Percentiles rank a stretch among this genome's conserved stretches.
phyloP scores from a whole-genome alignment of 2,888 invertebrate species.

The Steromphala cineraria region DNA sequence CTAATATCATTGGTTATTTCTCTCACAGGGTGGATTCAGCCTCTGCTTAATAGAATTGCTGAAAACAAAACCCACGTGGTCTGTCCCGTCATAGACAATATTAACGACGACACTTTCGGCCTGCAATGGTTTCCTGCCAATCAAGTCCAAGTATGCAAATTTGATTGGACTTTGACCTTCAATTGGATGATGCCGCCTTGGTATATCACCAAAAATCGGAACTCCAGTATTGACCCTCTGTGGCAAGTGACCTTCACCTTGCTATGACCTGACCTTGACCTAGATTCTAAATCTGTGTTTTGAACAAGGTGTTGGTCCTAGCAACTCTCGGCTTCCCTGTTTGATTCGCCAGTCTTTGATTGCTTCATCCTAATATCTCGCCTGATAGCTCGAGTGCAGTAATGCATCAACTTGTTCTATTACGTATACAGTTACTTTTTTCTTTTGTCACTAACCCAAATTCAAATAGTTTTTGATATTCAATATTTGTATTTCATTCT shows the following conservation, averaged over 20 bases:
- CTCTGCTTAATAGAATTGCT: constrained; percentile 91
- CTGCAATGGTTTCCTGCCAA: constrained; percentile 81
- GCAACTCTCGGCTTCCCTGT: too few species aligned
- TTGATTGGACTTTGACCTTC: constrained; percentile 90
- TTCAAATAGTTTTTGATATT: too few species aligned
- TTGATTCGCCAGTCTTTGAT: too few species aligned
- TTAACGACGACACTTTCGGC: constrained; percentile 94
- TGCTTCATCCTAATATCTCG: too few species aligned
- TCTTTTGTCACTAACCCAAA: too few species aligned
- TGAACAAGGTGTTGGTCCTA: too few species aligned
- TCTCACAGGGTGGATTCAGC: constrained; percentile 90
- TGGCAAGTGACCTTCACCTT: constrained; percentile 27
- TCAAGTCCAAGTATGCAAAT: constrained; percentile 75
- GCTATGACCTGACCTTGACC: constrained; percentile 1
- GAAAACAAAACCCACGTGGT: constrained; percentile 82
- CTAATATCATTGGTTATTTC: not conserved
- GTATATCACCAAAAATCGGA: constrained; percentile 26
- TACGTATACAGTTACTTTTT: too few species aligned
- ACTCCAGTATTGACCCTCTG: constrained; percentile 33
- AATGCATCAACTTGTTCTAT: too few species aligned
- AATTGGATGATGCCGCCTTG: constrained; percentile 46
- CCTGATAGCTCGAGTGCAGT: too few species aligned
- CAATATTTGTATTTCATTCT: too few species aligned
- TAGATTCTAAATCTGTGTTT: not conserved
- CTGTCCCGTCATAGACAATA: constrained; percentile 96